Base-by-base conservation (phyloP, 2,113 vertebrate species). In the Tachysurus fulvidraco region DNA sequence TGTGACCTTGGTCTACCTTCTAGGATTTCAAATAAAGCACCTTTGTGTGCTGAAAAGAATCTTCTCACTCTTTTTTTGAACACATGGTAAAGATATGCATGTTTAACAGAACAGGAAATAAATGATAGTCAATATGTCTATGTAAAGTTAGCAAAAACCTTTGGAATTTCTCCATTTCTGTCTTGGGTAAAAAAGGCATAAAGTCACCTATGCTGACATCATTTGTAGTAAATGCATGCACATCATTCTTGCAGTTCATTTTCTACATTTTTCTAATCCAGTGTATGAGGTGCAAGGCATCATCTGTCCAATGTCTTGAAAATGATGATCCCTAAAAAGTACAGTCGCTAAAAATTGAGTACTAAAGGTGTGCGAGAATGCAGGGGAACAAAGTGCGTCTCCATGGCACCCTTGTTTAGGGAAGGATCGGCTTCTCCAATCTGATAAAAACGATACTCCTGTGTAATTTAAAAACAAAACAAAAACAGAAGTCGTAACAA, bases 21-120 rank as follows among this genome's bases (percentile, higher is more conserved):
- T 85, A 30, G 12, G 19, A 80, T 80, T 80, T 69, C 84, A 86
- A 14, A 54, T 50, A 85, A 79, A 36, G 46, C 44, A 23, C 17
- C 28, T 62, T 41, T 85, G 55, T 60, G 30, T 79, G 74, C 30
- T 57, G 46, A 80, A 79, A 17, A 41, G 12, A 19, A 30, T 77
- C 71, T 36, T 23, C 1, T 30, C 25, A 36, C 25, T 3, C 28
- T 55, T n/a, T 69, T 50, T 13, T n/a, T 11, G 3, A 54, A 52
- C 2, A 60, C 2, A 44, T 21, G 6, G 21, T 81, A 64, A 62
- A 46, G 80, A 62, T 30, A 21, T 79, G 36, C 19, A 7, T 6
- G 79, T 55, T 11, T 59, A 36, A 81, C 13, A 28, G 30, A 54
- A 71, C 50, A 44, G 28, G 19, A n/a, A 64, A 36, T 30, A 14